Conservation (phyloP, 2,888 invertebrate species). For the Dastarcus helophoroides region DNA sequence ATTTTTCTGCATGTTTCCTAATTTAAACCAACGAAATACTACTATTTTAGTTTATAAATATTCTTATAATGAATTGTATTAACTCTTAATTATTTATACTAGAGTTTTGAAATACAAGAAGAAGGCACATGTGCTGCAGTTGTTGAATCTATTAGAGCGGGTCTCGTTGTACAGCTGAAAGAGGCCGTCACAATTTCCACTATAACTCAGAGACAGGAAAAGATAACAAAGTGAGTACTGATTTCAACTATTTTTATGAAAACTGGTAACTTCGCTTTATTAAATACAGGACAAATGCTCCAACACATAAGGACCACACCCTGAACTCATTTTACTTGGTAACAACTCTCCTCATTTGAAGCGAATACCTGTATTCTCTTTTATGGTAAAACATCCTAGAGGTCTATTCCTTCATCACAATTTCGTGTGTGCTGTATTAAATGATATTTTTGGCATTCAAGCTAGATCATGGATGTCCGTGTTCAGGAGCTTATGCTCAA, state of each 20-base stretch:
- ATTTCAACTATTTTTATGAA: too few relatives aligned
- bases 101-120: slow-evolving; percentile 52
- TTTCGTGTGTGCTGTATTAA: slow-evolving; percentile 74
- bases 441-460: slow-evolving; percentile 87
- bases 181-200: slow-evolving; percentile 63
- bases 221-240: slow-evolving; percentile 55
- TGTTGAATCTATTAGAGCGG: slow-evolving; percentile 72
- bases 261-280: too few relatives aligned
- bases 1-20: background rate
- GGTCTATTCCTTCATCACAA: slow-evolving; percentile 83
- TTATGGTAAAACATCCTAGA: slow-evolving; percentile 70
- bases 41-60: too few relatives aligned
- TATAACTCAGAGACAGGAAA: slow-evolving; percentile 61
- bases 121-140: slow-evolving; percentile 70
- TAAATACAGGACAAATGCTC: slow-evolving; percentile 67
- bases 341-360: slow-evolving; percentile 53
- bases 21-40: background rate
- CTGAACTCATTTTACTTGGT: slow-evolving; percentile 68
- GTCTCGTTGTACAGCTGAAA: slow-evolving; percentile 76
- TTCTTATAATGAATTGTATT: background rate
- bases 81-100: slow-evolving; percentile 17
- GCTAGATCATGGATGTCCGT: slow-evolving; percentile 68
- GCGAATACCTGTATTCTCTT: slow-evolving; percentile 72
- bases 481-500: slow-evolving; percentile 76
- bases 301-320: slow-evolving; percentile 68